Evolutionary conservation across 2,113 vertebrate species (phyloP).

Genomic region (Microtus richardsoni): DNA sequence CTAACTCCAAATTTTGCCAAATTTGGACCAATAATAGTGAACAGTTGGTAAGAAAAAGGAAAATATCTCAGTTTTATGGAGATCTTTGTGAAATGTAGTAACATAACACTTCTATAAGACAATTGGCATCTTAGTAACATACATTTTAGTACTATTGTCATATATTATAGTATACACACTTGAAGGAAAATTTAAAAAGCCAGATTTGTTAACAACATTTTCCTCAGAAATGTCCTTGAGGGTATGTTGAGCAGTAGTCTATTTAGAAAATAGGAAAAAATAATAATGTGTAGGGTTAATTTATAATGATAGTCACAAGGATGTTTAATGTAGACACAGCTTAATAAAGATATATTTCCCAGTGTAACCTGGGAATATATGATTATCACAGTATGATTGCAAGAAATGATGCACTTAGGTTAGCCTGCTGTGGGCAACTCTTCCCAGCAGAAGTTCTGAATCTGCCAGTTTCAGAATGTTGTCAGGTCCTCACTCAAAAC

Average conservation of each 20-base stretch:
- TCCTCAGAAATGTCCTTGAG: neutral
- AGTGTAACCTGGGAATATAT: neutral
- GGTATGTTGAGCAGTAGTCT: neutral
- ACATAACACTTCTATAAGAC: neutral
- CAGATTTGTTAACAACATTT: neutral
- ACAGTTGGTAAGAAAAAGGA: neutral
- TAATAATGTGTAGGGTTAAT: conserved; percentile 49
- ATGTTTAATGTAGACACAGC: conserved; percentile 35
- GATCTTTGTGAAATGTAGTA: neutral
- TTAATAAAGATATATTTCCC: neutral
- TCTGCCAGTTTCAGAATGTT: conserved; percentile 71
- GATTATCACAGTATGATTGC: conserved; percentile 33
- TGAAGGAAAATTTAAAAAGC: neutral
- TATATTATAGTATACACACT: neutral
- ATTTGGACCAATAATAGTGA: neutral
- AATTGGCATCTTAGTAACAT: neutral
- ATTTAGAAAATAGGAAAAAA: conserved; percentile 42
- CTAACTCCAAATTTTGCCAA: neutral
- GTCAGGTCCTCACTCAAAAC: conserved; percentile 80
- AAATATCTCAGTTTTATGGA: neutral
- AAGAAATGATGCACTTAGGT: conserved; percentile 14
- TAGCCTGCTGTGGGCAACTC: conserved; percentile 71
- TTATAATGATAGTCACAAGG: conserved; percentile 41
- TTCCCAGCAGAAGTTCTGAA: conserved; percentile 81
- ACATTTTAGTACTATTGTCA: neutral